Evolutionary conservation across 2,888 invertebrate genomes (phyloP), one percentile per base, ranked within the genome.

Genomic region (Sturmia bella): DNA sequence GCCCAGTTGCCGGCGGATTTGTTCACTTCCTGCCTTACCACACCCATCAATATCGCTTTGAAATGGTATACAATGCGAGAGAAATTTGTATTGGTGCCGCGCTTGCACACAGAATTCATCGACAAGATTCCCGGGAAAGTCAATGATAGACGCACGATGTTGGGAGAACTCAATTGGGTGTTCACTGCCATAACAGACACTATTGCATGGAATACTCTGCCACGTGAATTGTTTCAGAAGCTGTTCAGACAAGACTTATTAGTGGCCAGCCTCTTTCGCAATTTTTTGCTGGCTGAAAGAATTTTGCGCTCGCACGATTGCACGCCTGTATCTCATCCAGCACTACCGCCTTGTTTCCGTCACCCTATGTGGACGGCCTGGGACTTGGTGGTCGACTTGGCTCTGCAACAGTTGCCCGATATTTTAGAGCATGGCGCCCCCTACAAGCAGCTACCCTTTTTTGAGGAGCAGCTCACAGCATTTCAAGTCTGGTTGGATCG

Each of bases 181-280:
- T 99, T 99, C 92, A 99, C 99, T 2, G 99, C 99, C 54, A 98
- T 99, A 86, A 99, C 99, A 0, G 99, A 99, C 91, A 99, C 99
- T 11, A 99, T 99, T 89, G 99, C 99, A 0, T 99, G 99, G 99
- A 98, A 98, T 90, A 96, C 96, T 50, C 92, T 99, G 87, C 97
- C 98, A 4, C 93, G 96, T 91, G 98, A 99, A 86, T 92, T 98
- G 86, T 99, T 99, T 92, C 99, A 99, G 92, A 96, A 96, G 90
- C 92, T 99, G 85, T 99, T 99, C 91, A 94, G 99, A 24, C 98
- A 99, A 91, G 99, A 99, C 91, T 93, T 99, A 85, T 93, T 99
- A 70, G 99, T 99, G n/a, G 99, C 99, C 76, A 98, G 98, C 89
- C 93, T 99, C 73, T 99, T 99, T 92, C 94, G 99, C 50, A 99